Evolutionary conservation across 2,888 invertebrate genomes (phyloP).

Genomic region (Polydrusus tereticollis): DNA sequence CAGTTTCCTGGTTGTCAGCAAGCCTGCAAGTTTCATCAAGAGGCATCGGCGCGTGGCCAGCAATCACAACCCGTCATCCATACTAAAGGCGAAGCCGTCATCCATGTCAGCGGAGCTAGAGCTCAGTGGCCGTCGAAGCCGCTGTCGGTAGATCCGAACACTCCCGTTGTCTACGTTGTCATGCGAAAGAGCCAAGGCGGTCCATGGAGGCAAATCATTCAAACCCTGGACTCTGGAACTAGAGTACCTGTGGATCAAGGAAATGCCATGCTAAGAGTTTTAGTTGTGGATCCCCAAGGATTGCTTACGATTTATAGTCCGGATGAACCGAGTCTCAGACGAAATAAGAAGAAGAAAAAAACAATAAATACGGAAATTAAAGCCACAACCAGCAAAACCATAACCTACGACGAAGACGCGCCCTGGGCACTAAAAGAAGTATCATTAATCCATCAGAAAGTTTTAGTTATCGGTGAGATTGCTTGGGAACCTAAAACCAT

Average conservation of each 20-base stretch:
- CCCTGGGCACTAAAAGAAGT: slow-evolving; percentile 77
- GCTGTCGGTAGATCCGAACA: slow-evolving; percentile 70
- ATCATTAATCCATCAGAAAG: slow-evolving; percentile 80
- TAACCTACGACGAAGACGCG: slow-evolving; percentile 69
- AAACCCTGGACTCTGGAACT: slow-evolving; percentile 75
- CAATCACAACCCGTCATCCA: slow-evolving; percentile 79
- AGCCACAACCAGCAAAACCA: slow-evolving; percentile 69
- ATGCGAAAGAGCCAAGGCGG: slow-evolving; percentile 76
- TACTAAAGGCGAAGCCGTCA: slow-evolving; percentile 78
- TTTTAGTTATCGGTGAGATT: slow-evolving; percentile 79
- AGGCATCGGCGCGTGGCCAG: slow-evolving; percentile 72
- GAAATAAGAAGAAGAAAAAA: slow-evolving; percentile 65
- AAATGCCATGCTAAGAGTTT: slow-evolving; percentile 75
- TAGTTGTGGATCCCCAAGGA: slow-evolving; percentile 79
- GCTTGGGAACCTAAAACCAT: slow-evolving; percentile 79
- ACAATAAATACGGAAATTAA: slow-evolving; percentile 69
- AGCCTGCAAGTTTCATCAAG: slow-evolving; percentile 78
- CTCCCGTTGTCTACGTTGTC: slow-evolving; percentile 77
- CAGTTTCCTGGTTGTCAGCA: slow-evolving; percentile 82
- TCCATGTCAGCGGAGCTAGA: slow-evolving; percentile 74
- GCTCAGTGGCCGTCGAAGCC: slow-evolving; percentile 79
- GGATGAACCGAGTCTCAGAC: slow-evolving; percentile 71
- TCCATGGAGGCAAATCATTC: slow-evolving; percentile 77
- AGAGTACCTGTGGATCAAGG: slow-evolving; percentile 73
- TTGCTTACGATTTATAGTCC: slow-evolving; percentile 80